These are phyloP conservation scores for Papilio helenus DNA, from an alignment of 1,140 invertebrate species.

Conservation along the genomic window DNA sequence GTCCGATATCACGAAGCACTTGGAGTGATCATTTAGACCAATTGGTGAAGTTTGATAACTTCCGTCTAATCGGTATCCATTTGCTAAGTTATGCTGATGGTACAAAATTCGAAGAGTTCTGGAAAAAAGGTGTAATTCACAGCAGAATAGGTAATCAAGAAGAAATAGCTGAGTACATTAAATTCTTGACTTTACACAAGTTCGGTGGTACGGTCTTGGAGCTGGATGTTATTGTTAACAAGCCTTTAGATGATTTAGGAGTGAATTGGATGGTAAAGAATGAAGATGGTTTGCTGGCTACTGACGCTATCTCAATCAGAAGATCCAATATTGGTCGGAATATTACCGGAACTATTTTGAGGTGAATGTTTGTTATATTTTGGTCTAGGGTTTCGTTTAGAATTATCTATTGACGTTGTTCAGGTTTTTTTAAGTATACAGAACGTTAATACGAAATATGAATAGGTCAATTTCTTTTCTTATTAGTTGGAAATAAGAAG, in stretches of 20 bases:
- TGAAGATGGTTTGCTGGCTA: not conserved
- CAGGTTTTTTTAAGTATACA: too few relatives aligned
- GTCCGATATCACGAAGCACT: conserved; percentile 3
- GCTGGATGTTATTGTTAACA: conserved; percentile 10
- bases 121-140: not conserved
- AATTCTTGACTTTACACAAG: conserved; percentile 30
- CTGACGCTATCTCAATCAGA: conserved; percentile 10
- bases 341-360: conserved; percentile 21
- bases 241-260: not conserved
- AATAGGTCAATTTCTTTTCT: too few relatives aligned
- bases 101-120: conserved; percentile 32
- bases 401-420: too few relatives aligned
- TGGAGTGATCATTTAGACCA: conserved; percentile 18
- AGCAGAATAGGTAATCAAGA: conserved; percentile 1
- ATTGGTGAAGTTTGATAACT: conserved; percentile 16
- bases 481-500: too few relatives aligned
- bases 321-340: conserved; percentile 12
- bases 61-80: conserved; percentile 19
- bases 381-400: too few relatives aligned
- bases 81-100: conserved; percentile 20
- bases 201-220: conserved; percentile 26
- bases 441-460: too few relatives aligned
- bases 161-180: conserved; percentile 14
- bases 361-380: conserved; percentile 4
- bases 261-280: conserved; percentile 23